Base-by-base conservation (phyloP, 2,888 invertebrate species). In the Euphydryas editha region DNA sequence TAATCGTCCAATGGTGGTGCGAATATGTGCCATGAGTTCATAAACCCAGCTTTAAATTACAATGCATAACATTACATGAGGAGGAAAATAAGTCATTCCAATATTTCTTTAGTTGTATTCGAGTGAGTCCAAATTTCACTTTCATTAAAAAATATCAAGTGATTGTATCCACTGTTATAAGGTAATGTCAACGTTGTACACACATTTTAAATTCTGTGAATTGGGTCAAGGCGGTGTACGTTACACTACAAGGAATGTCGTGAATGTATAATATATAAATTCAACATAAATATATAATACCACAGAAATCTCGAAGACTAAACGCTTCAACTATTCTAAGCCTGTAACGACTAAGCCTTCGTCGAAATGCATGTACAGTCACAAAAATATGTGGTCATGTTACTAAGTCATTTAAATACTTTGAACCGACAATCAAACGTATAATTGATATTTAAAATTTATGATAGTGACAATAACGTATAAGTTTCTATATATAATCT, bases 191-290 rank as follows among this genome's bases (percentile, higher is more conserved):
- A 51, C 21, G 4, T n/a, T 51, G 18, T 36, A 62, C 15, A 24
- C n/a, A 21, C 5, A n/a, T 1, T 30, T 21, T n/a, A 36, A 46
- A 17, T 21, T 56, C 37, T 36, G 56, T 8, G 17, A 56, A 47
- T 20, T 37, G 46, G 62, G 62, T 56, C 62, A 62, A 56, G 56
- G 46, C 17, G 15, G 13, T 42, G 20, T 55, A 11, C 15, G 51
- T 17, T 47, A 30, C 56, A 46, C 21, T n/a, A 44, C 46, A 56
- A 54, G 37, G 37, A 62, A 47, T 56, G 56, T 6, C 62, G 21
- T 37, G 62, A 62, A 56, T 62, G 56, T 62, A 3, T 44, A 20
- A 46, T n/a, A 56, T 21, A 21, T 20, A 62, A 56, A 62, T 46
- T 62, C 46, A 13, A 13, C 24, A 56, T 46, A 56, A 21, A 21